These are phyloP conservation scores for Holcopasites calliopsidis DNA, from an alignment of 1,140 invertebrate species.

Conservation along the genomic window DNA sequence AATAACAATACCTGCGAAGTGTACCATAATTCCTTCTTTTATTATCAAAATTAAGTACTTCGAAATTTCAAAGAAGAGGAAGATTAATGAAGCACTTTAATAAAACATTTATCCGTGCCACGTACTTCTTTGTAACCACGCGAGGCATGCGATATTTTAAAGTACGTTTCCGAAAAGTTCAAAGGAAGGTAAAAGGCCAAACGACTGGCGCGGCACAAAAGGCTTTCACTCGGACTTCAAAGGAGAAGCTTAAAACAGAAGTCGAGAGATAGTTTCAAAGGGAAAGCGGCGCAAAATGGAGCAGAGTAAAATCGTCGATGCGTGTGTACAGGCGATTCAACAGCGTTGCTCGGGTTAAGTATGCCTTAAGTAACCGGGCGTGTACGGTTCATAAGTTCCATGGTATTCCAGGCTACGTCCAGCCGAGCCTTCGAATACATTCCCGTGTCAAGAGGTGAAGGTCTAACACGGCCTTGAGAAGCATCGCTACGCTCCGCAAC, in stretches of 20 bases:
- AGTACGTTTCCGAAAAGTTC: too few species aligned
- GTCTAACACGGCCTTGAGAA: slow-evolving; percentile 71
- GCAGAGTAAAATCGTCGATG: neutral
- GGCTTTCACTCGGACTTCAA: neutral
- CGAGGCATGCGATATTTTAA: too few species aligned
- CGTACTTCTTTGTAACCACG: too few species aligned
- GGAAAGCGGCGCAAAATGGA: neutral
- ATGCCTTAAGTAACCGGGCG: slow-evolving; percentile 39
- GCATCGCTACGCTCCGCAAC: slow-evolving; percentile 59
- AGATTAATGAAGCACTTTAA: too few species aligned
- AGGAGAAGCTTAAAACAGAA: neutral
- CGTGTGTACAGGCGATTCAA: slow-evolving; percentile 11
- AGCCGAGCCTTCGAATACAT: slow-evolving; percentile 62
- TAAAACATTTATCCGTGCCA: too few species aligned
- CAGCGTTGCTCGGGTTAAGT: slow-evolving; percentile 35
- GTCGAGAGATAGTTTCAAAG: neutral
- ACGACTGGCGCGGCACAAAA: too few species aligned
- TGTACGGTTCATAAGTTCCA: slow-evolving; percentile 50
- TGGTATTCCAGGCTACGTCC: slow-evolving; percentile 55
- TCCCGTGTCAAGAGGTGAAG: slow-evolving; percentile 74
- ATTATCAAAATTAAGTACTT: too few species aligned
- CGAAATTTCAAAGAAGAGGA: too few species aligned
- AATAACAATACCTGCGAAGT: too few species aligned
- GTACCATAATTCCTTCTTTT: too few species aligned
- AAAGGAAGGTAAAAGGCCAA: too few species aligned